Base-by-base conservation (phyloP, 30 jellyfish, hydroid and myxozoan genomes). In the Cassiopea andromeda region DNA sequence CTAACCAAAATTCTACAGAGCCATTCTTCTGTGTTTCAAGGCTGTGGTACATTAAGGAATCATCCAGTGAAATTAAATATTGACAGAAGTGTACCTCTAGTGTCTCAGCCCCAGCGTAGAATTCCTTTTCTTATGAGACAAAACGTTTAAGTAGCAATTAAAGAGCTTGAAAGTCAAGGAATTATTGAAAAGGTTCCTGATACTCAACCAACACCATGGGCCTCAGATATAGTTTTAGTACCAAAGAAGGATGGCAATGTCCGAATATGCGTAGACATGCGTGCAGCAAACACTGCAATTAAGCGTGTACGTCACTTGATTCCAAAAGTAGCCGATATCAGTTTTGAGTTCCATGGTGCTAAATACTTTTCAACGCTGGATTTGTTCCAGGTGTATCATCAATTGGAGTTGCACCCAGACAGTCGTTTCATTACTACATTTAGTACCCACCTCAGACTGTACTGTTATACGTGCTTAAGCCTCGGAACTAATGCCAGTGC, bases 221-320 rank as follows among this genome's bases (percentile, higher is more conserved):
- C 83, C n/a, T 78, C 86, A 4, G 91, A 94, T 19, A 45, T 90
- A 1, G 97, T 74, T 3, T 18, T 50, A 1, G 94, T 84, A 7
- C 94, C 97, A 12, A 90, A 90, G 81, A 83, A 83, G 73, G 94
- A 90, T 77, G 81, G 89, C 15, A 49, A 58, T n/a, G 82, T 90
- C 15, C 91, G 97, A 2, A 67, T 90, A 44, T 90, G 97, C 69
- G 94, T 90, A 16, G 97, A 90, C 67, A 90, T 90, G 97, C 85
- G 91, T 44, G 87, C 85, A 1, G 93, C 94, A 14, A 90, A 90
- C 86, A 58, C 78, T 12, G 97, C 97, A 43, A 90, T 90, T 7
- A 60, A 78, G 44, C 57, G 97, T 7, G 91, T 57, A 66, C 94
- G 85, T 6, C 92, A 71, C 76, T 71, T 71, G 49, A 84, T 72